Evolutionary conservation across 2,888 invertebrate genomes (phyloP).

Genomic region (Gerosis bhagava): DNA sequence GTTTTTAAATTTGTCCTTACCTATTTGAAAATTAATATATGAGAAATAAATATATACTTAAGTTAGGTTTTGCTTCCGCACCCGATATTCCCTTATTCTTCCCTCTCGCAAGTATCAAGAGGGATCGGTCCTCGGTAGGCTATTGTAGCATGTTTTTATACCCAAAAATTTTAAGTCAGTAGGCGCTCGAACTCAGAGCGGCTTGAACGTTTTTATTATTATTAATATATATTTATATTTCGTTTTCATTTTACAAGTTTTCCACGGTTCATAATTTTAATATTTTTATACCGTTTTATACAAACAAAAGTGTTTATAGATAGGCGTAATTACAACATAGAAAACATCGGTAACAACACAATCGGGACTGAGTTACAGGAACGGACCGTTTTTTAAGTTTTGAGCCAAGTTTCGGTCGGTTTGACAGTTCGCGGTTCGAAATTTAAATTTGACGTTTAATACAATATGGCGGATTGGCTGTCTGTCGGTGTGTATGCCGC

Average conservation of each 20-base stretch:
- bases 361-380: no score
- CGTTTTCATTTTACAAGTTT: conserved; percentile 81
- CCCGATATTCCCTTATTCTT: no score
- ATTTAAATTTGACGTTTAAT: conserved; percentile 62
- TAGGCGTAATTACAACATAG: conserved; percentile 72
- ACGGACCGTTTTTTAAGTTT: conserved; percentile 41
- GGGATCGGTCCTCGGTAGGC: conserved; percentile 57
- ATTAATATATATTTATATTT: conserved; percentile 83
- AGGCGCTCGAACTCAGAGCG: conserved; percentile 80
- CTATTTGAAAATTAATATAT: no score
- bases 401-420: conserved; percentile 50
- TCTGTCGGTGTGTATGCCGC: conserved; percentile 59
- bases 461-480: conserved; percentile 75
- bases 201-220: conserved; percentile 80
- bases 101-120: conserved; percentile 63
- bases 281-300: conserved; percentile 82
- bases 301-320: conserved; percentile 77
- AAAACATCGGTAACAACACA: conserved; percentile 11
- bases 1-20: no score
- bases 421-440: conserved; percentile 62
- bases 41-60: no score
- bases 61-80: no score
- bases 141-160: conserved; percentile 83
- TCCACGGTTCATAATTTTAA: conserved; percentile 81
- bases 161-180: conserved; percentile 83